These are phyloP conservation scores for Drosophila fulvimacula DNA, from an alignment of 2,888 invertebrate genomes.

Conservation along the genomic window DNA sequence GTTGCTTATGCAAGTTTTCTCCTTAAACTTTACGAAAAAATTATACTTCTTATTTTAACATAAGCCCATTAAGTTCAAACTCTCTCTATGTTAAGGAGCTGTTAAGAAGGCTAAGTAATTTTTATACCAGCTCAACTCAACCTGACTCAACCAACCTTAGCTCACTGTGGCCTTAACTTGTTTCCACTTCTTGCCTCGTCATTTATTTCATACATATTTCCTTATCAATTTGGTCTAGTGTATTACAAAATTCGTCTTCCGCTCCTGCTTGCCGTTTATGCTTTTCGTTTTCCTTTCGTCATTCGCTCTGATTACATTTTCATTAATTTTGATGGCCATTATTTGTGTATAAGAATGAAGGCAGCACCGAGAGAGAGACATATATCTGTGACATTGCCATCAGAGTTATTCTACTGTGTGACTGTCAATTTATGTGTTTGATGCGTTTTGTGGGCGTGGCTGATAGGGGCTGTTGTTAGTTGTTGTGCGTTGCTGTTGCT, in stretches of 20 bases:
- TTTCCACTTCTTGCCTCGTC: background rate
- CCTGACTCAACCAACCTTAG: background rate
- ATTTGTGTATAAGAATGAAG: constrained; percentile 18
- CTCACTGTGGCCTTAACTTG: background rate
- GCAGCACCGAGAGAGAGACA: constrained; percentile 4
- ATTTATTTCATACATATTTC: background rate
- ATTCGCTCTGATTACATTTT: constrained; percentile 22
- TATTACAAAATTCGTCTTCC: background rate
- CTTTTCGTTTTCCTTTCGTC: background rate
- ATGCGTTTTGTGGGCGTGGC: constrained; percentile 31
- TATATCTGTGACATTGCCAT: constrained; percentile 34
- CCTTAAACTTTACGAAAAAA: background rate
- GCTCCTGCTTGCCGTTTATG: background rate
- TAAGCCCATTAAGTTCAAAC: background rate
- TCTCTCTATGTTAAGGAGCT: background rate
- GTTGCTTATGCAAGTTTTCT: background rate
- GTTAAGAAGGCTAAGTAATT: too few species aligned
- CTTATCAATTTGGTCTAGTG: background rate
- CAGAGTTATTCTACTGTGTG: constrained; percentile 14
- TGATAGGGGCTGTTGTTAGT: constrained; percentile 4
- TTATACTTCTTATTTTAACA: background rate
- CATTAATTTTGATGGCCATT: constrained; percentile 32
- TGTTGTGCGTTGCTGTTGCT: constrained; percentile 13
- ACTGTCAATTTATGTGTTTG: constrained; percentile 58
- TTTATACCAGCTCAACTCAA: background rate